Base-by-base conservation (phyloP, 2,888 invertebrate species). In the Branchellion lobata region DNA sequence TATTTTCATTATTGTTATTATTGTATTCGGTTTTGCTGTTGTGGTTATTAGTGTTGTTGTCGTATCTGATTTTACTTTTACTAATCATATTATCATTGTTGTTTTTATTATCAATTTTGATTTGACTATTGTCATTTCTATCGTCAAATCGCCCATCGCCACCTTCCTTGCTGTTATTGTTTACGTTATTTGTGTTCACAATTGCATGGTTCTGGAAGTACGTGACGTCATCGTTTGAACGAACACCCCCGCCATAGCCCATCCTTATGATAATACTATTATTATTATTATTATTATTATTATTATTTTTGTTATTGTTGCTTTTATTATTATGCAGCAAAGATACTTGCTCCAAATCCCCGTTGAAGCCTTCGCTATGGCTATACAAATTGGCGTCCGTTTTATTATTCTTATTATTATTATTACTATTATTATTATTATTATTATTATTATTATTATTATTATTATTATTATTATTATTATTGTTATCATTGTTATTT, bases 1-100 rank as follows among this genome's bases (percentile, higher is more conserved):
- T 57, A 57, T 57, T n/a, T 3, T 57, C 21, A 24, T 57, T 57
- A 69, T 31, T 34, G 29, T 69, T 69, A 69, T 5, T 34, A 69
- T 33, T 31, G 14, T 21, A 27, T 11, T 27, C 24, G 8, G 3
- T n/a, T 11, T 65, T 21, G 21, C 21, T 65, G 21, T 65, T 29
- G 29, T 21, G 3, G 65, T 27, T 65, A 65, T 65, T 29, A 65
- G 3, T 29, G 3, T 65, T 29, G 21, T 65, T 29, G n/a, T 27
- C 21, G 8, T 65, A 27, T 5, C 8, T 65, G 3, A 5, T 65
- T 3, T 65, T n/a, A 21, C 3, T 65, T 5, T 65, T 65, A 21
- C 21, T 65, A n/a, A 5, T 29, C 8, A 11, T 29, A 21, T 11
- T 29, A 65, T 5, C n/a, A 8, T 27, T 29, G n/a, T 29, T 65